A percentile compares a stretch with the other conserved stretches of the same genome.
These are phyloP conservation scores for Crenuchus spilurus DNA, from an alignment of 2,797 vertebrate species.

Conservation along the genomic window DNA sequence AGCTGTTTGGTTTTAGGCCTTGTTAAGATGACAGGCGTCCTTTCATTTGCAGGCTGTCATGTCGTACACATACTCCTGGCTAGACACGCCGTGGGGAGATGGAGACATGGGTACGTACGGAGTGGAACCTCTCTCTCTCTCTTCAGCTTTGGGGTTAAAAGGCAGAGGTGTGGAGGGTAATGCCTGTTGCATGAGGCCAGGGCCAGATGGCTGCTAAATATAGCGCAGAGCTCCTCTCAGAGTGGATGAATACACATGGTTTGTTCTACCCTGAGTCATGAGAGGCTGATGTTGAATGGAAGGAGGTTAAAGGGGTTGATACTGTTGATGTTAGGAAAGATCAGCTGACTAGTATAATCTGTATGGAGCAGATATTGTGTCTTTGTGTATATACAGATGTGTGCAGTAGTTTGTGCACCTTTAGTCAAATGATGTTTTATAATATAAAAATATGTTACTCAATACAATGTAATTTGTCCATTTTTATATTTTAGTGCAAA, in stretches of 20 bases:
- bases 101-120: conserved; percentile 89
- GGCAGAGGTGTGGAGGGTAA: neutral
- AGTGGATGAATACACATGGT: neutral
- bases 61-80: conserved; percentile 83
- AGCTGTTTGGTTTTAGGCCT: neutral
- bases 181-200: conserved; percentile 8
- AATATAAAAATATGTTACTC: too few species aligned
- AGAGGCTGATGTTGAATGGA: neutral
- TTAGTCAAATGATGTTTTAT: too few species aligned
- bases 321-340: too few species aligned
- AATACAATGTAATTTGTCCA: too few species aligned
- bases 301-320: too few species aligned
- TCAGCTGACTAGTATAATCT: too few species aligned
- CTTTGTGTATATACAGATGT: too few species aligned
- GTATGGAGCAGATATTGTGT: too few species aligned
- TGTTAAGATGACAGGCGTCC: conserved; percentile 53
- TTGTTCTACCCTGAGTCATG: neutral
- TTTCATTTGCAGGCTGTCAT: conserved; percentile 68
- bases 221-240: conserved; percentile 23
- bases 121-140: conserved; percentile 11
- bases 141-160: neutral
- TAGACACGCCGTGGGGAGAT: conserved; percentile 91
- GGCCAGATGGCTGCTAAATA: conserved; percentile 20
- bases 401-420: too few species aligned
- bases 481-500: too few species aligned